Percentiles rank a stretch among this genome's conserved stretches.
These are phyloP conservation scores for Acanthiza pusilla DNA, from an alignment of 2,797 vertebrate genomes.

Conservation along the genomic window DNA sequence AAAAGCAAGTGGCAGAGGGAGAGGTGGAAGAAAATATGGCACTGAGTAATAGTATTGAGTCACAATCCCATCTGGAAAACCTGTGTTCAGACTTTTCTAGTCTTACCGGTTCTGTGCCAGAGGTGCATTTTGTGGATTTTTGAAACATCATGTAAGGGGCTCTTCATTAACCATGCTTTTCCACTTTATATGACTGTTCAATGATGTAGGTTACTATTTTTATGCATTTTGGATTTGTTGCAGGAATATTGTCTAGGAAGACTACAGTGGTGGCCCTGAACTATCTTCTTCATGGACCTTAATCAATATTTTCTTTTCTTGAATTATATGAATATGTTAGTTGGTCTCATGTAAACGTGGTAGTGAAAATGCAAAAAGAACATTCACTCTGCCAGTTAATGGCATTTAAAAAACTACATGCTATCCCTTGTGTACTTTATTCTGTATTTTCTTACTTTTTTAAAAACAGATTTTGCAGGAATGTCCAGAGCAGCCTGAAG, in stretches of 20 bases:
- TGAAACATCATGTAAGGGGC: background rate
- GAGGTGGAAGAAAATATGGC: background rate
- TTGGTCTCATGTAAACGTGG: background rate
- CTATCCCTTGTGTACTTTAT: background rate
- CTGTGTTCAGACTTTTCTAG: background rate
- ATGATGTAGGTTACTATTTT: background rate
- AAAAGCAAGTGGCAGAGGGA: background rate
- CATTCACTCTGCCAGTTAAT: background rate
- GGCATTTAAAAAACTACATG: background rate
- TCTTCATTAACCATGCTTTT: background rate
- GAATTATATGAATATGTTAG: background rate
- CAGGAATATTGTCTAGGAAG: background rate
- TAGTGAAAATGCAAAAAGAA: background rate
- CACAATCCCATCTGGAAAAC: background rate
- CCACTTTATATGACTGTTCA: background rate
- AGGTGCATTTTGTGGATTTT: background rate
- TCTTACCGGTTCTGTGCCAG: background rate
- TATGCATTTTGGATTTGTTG: background rate
- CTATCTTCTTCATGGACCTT: background rate
- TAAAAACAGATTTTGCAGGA: constrained; percentile 79
- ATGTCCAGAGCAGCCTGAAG: constrained; percentile 78
- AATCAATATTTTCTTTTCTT: background rate
- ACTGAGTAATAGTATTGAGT: background rate
- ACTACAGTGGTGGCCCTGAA: background rate
- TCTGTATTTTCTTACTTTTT: background rate